Conservation (phyloP, 2,797 vertebrate genomes). For the Sebastes jordani region DNA sequence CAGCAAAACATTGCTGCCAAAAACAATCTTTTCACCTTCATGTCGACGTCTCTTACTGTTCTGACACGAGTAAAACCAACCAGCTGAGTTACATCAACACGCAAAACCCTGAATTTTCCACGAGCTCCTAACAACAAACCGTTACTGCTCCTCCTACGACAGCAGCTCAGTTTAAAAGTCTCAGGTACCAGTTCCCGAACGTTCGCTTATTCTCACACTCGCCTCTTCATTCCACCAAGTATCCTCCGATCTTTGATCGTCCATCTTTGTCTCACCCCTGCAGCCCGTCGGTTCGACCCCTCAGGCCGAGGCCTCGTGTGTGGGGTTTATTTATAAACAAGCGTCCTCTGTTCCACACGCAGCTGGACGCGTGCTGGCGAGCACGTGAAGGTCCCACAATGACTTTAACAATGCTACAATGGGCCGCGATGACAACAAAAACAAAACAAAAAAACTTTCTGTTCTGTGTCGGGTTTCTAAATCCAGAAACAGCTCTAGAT, state of each 20-base stretch:
- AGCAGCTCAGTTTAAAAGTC: neutral
- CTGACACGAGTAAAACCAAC: neutral
- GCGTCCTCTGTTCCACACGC: constrained; percentile 42
- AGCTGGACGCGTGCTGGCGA: constrained; percentile 47
- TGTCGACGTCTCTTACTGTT: constrained; percentile 4
- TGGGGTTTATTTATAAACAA: constrained; percentile 74
- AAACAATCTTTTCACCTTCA: constrained; percentile 59
- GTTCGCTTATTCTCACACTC: constrained; percentile 38
- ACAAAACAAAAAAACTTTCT: constrained; percentile 39
- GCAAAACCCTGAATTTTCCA: constrained; percentile 43
- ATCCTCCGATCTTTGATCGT: constrained; percentile 30
- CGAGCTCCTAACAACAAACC: neutral
- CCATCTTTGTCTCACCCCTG: constrained; percentile 62
- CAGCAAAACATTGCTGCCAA: constrained; percentile 67
- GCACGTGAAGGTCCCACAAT: constrained; percentile 75
- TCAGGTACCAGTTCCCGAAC: accelerated
- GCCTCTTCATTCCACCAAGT: constrained; percentile 2
- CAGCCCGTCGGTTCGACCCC: constrained; percentile 6
- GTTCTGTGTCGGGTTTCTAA: constrained; percentile 28
- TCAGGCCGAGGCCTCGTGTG: constrained; percentile 33
- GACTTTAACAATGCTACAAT: constrained; percentile 71
- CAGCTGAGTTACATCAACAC: constrained; percentile 12
- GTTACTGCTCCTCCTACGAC: neutral
- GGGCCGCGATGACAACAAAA: constrained; percentile 47
- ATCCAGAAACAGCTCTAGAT: constrained; percentile 75